These are phyloP conservation scores for Chiloscyllium punctatum DNA, from an alignment of 2,797 vertebrate species.

Conservation along the genomic window DNA sequence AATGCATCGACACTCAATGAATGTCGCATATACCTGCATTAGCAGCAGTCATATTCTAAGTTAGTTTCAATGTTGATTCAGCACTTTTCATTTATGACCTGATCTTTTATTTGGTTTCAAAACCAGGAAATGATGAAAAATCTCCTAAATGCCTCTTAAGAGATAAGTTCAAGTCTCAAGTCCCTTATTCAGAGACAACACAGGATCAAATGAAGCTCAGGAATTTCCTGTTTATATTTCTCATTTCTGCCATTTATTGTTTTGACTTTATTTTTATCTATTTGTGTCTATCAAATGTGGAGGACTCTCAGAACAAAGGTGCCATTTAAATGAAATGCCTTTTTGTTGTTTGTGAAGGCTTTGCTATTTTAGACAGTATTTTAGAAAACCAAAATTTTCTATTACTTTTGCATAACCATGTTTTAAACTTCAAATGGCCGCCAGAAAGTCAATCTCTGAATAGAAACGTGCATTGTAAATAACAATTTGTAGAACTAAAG, in stretches of 20 bases:
- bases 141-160: no score
- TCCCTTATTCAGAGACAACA: background rate
- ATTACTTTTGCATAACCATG: background rate
- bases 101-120: background rate
- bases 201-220: background rate
- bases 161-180: no score
- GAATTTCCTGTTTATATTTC: background rate
- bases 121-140: background rate
- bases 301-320: background rate
- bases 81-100: background rate
- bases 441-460: background rate
- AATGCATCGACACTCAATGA: background rate
- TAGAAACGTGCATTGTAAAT: background rate
- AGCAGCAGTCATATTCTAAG: background rate
- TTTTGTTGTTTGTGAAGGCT: background rate
- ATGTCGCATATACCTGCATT: background rate
- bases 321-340: background rate
- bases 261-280: background rate
- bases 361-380: background rate
- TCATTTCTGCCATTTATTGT: background rate
- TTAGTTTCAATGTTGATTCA: background rate
- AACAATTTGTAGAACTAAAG: background rate
- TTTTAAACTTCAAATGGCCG: no score
- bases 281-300: no score
- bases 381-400: background rate